A percentile compares a stretch with the other conserved stretches of the same genome.
These are phyloP conservation scores for Cossypha heuglini DNA, from an alignment of 2,797 vertebrate species.

Conservation along the genomic window DNA sequence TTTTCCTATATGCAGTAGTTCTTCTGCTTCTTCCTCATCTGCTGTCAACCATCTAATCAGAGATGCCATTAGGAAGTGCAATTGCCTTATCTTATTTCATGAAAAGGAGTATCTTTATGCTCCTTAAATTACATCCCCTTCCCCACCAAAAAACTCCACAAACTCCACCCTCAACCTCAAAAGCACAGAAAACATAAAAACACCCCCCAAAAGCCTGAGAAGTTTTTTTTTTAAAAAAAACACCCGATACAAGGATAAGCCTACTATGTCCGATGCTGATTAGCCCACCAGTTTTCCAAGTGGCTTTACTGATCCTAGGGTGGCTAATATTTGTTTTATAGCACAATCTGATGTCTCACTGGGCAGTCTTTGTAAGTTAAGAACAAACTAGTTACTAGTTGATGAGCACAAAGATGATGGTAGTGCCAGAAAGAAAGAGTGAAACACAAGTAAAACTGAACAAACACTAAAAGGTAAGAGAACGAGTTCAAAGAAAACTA, in stretches of 20 bases:
- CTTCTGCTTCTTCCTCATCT: neutral
- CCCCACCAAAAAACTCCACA: neutral
- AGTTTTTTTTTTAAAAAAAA: neutral
- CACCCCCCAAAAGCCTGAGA: neutral
- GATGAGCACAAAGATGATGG: neutral
- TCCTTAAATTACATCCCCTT: neutral
- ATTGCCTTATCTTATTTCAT: neutral
- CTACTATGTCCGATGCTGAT: neutral
- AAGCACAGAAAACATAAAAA: neutral
- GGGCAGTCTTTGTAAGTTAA: neutral
- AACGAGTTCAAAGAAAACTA: neutral
- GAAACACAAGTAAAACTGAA: neutral
- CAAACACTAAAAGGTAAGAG: neutral
- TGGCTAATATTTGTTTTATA: neutral
- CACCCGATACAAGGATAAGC: neutral
- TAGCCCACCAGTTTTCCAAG: neutral
- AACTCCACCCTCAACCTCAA: neutral
- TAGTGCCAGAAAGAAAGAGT: neutral
- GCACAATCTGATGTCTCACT: neutral
- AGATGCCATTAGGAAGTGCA: neutral
- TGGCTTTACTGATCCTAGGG: neutral
- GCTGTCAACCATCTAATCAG: neutral
- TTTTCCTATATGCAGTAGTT: neutral
- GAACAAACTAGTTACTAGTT: neutral
- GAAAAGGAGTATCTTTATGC: neutral